Conservation (phyloP, 2,888 invertebrate species). For the Amiota minor region DNA sequence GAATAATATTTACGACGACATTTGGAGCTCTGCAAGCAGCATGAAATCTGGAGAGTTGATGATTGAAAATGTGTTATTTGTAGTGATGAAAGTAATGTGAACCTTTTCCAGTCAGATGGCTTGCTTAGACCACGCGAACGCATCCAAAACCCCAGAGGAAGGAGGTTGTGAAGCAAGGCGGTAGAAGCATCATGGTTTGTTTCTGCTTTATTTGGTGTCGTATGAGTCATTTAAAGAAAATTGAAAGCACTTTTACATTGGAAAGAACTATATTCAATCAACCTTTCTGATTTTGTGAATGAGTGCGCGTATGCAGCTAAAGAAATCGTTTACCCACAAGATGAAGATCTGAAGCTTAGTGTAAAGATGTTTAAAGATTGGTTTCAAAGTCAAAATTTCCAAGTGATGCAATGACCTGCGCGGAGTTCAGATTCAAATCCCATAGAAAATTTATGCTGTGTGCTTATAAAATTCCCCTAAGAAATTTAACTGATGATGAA, state of each 20-base stretch:
- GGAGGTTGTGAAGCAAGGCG: slow-evolving; percentile 38
- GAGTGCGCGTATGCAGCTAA: slow-evolving; percentile 8
- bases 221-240: slow-evolving; percentile 32
- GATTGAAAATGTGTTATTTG: no score
- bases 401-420: slow-evolving; percentile 2
- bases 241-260: slow-evolving; percentile 36
- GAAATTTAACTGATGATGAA: neutral
- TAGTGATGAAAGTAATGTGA: no score
- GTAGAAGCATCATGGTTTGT: slow-evolving; percentile 41
- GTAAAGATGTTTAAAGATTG: neutral
- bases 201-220: slow-evolving; percentile 43
- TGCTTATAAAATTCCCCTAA: neutral
- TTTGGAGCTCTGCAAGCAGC: no score
- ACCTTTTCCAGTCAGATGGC: slow-evolving; percentile 11
- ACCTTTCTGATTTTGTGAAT: slow-evolving; percentile 36
- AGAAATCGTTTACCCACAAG: slow-evolving; percentile 25
- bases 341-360: neutral
- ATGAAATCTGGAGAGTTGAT: no score
- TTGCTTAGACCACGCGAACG: neutral
- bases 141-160: slow-evolving; percentile 25
- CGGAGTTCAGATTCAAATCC: slow-evolving; percentile 1
- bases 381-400: neutral
- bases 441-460: neutral
- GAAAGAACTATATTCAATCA: slow-evolving; percentile 37
- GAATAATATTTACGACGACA: no score